Percentiles rank a stretch among this genome's conserved stretches.
Conservation (phyloP, 2,888 invertebrate species). For the Pyrrhosoma nymphula region DNA sequence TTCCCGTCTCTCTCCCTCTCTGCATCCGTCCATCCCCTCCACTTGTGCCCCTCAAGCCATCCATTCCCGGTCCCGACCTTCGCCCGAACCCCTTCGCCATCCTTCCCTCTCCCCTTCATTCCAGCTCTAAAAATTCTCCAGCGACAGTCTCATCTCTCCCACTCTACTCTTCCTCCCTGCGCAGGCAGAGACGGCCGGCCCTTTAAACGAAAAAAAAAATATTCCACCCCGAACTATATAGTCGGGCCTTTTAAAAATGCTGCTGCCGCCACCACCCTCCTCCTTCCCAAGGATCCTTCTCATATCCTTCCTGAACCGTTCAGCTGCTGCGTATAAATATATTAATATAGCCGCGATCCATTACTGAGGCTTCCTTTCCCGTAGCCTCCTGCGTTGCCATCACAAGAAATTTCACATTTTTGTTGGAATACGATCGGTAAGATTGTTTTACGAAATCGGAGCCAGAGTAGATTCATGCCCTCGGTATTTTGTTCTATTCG, state of each 20-base stretch:
- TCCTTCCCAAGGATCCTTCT: neutral
- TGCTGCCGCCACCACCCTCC: neutral
- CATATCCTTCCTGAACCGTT: neutral
- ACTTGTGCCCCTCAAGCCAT: neutral
- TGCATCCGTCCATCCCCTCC: neutral
- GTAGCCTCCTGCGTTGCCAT: neutral
- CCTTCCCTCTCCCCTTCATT: neutral
- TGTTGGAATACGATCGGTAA: neutral
- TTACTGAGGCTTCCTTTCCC: neutral
- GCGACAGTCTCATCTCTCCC: neutral
- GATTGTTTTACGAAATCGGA: neutral
- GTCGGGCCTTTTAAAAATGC: neutral
- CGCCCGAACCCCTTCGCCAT: neutral
- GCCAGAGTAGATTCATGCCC: too few species aligned
- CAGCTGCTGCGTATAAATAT: constrained; percentile 1
- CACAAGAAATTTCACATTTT: neutral
- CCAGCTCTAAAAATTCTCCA: neutral
- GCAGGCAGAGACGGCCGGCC: neutral
- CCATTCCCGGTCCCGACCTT: neutral
- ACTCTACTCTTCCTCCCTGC: neutral
- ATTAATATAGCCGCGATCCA: neutral
- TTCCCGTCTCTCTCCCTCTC: too few species aligned
- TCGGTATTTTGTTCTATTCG: neutral
- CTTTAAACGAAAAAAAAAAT: neutral
- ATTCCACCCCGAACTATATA: neutral